Conservation (phyloP, 2,888 invertebrate genomes). For the Synanthedon vespiformis region DNA sequence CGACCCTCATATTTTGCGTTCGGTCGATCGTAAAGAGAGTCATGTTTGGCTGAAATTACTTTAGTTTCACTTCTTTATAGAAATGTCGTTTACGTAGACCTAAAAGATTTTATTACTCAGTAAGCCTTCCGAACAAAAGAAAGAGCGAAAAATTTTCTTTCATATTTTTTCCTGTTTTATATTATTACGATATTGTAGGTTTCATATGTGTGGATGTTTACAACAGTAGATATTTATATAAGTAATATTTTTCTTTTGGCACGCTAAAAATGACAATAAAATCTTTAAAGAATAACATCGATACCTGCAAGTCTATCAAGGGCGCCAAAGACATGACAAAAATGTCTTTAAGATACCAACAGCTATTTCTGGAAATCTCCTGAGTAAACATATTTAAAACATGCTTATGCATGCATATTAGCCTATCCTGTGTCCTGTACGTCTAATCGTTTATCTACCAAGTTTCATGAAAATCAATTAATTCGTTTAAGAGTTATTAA, state of each 20-base stretch:
- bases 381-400: too few species aligned
- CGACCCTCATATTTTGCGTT: constrained; percentile 30
- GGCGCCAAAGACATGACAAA: too few species aligned
- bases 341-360: too few species aligned
- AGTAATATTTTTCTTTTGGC: background rate
- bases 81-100: constrained; percentile 10
- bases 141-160: background rate
- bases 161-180: background rate
- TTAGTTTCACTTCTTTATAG: constrained; percentile 17
- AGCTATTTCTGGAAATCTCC: too few species aligned
- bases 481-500: too few species aligned
- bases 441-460: too few species aligned
- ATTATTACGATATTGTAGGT: background rate
- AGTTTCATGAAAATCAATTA: too few species aligned
- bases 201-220: background rate
- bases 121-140: constrained; percentile 4
- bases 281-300: too few species aligned
- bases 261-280: too few species aligned
- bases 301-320: too few species aligned
- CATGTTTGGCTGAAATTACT: constrained; percentile 23
- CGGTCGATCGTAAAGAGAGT: constrained; percentile 27
- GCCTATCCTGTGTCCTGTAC: too few species aligned
- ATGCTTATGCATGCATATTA: too few species aligned
- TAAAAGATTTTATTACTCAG: constrained; percentile 12
- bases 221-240: background rate